Base-by-base conservation (phyloP, 2,888 invertebrate genomes). In the Cheilosia impressa region DNA sequence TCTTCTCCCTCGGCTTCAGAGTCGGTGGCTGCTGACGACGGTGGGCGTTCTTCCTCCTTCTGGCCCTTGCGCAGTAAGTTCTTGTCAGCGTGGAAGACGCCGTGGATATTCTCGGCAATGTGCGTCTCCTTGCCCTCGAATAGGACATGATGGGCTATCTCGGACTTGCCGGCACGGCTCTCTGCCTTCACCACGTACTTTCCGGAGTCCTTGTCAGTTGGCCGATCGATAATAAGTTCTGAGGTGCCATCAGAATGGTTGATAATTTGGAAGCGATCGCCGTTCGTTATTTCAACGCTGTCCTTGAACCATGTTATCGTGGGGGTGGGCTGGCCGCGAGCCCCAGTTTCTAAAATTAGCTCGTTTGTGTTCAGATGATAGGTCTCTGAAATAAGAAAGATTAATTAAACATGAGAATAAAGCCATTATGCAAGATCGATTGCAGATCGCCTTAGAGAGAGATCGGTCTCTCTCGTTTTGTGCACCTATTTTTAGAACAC, bases 251-350 rank as follows among this genome's bases (percentile, higher is more conserved):
- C 96, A 15, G 95, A 94, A 60, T 95, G 93, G 89, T 96, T 95
- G 83, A 94, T 93, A 13, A 95, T 94, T 89, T 95, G 94, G 90
- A 94, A 95, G 75, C 95, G 94, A 2, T 94, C 94, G 43, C 93
- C 93, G 22, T 91, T 93, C 4, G 91, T 90, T 22, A 96, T 91
- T 38, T 94, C 93, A 60, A 93, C 92, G 65, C 95, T 95, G 89
- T 97, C 95, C 91, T 96, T 97, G 71, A 95, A 92, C 97, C 97
- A 97, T 27, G 95, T 94, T 62, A 97, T 94, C 0, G 93, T 94
- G 0, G 97, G 96, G 0, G 94, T 92, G 2, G 96, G 96, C 88
- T 95, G 94, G 5, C 96, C 96, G 45, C 96, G 94, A 53, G 97
- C 95, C 17, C 95, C 94, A 88, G 97, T 97, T 92, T 97, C 97